Evolutionary conservation across 1,140 invertebrate genomes (phyloP), one percentile per base, ranked within the genome.

Genomic region (Bombus pyrosoma): DNA sequence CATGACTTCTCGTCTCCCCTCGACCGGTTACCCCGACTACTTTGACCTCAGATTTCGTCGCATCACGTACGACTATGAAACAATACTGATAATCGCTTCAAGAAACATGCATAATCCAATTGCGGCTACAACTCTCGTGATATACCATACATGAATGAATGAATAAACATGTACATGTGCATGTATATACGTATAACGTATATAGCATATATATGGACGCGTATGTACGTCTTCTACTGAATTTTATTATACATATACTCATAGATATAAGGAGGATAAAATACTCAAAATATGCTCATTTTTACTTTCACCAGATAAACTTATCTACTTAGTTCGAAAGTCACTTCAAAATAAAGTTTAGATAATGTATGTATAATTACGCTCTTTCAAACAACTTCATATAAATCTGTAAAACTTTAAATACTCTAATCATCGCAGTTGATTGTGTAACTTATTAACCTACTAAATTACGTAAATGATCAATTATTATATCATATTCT

Each of bases 31-130:
- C 47, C n/a, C 39, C 82, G 18, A 37, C 77, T 72, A 34, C 41
- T 74, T 43, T 75, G 78, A 81, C 78, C 84, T 85, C 79, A 57
- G 78, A 53, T 75, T 85, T 73, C 78, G 47, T 75, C 59, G 77
- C 41, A 81, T 71, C 78, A 85, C 71, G 79, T 81, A 79, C 41
- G 84, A 53, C 84, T 59, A 34, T 69, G 62, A 75, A 81, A 85
- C 34, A 73, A 64, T 73, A 81, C 22, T 25, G 39, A 81, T 74
- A 73, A 74, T 43, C 68, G 69, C 18, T 39, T 34, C 37, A 59
- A 62, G 22, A 59, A 34, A 39, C 75, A 71, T 13, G 22, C n/a
- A 64, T 66, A 66, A 41, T 34, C 18, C 47, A 25, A 32, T 57
- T 41, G 0, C 13, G 22, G 18, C 18, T 34, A 37, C 37, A 59